phyloP scores from a whole-genome alignment of 2,113 vertebrate genomes.

The Lota lota region DNA sequence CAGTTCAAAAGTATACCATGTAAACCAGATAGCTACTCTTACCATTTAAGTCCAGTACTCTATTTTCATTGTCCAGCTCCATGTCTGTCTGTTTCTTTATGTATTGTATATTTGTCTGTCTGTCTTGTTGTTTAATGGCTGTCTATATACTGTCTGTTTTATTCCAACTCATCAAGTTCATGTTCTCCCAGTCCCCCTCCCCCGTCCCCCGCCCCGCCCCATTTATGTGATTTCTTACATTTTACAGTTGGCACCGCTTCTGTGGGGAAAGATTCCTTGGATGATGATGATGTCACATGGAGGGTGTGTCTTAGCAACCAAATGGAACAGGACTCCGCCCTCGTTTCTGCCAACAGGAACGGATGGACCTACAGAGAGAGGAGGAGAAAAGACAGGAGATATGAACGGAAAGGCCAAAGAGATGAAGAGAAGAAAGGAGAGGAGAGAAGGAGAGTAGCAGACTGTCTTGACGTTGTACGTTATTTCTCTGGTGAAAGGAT shows the following conservation, averaged over 20 bases:
- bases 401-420: too few relatives aligned
- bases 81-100: slow-evolving; percentile 10
- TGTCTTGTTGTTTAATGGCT: slow-evolving; percentile 1
- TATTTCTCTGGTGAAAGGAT: too few relatives aligned
- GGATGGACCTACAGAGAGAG: slow-evolving; percentile 57
- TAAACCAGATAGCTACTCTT: slow-evolving; percentile 16
- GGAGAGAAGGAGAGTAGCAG: too few relatives aligned
- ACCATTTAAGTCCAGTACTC: slow-evolving; percentile 26
- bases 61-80: slow-evolving; percentile 25
- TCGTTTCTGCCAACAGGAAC: slow-evolving; percentile 55
- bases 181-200: too few relatives aligned
- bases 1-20: too few relatives aligned
- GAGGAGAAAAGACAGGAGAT: not conserved
- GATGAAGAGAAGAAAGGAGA: too few relatives aligned
- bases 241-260: slow-evolving; percentile 5
- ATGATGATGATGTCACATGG: slow-evolving; percentile 43
- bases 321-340: slow-evolving; percentile 57
- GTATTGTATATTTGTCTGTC: not conserved
- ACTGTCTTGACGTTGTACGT: too few relatives aligned
- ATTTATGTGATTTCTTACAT: slow-evolving; percentile 32
- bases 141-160: not conserved
- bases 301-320: slow-evolving; percentile 63
- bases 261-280: too few relatives aligned
- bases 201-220: too few relatives aligned
- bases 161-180: not conserved